Conservation (phyloP, 2,797 vertebrate genomes). For the Simalia tracyae region DNA sequence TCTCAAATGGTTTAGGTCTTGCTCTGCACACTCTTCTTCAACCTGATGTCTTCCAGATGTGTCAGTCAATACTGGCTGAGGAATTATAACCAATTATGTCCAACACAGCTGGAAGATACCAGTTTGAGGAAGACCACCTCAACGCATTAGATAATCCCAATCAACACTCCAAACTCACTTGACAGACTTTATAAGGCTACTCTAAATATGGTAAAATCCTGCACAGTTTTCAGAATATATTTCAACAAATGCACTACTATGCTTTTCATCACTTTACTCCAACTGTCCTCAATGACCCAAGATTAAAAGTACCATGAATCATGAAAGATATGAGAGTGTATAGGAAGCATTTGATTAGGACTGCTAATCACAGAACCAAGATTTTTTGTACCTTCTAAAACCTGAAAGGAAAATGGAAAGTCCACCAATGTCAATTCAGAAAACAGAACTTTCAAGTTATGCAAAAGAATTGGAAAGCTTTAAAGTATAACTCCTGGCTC, state of each 20-base stretch:
- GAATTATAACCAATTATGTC: neutral
- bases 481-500: neutral
- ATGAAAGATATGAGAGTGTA: neutral
- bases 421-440: neutral
- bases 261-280: neutral
- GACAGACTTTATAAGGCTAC: constrained; percentile 1
- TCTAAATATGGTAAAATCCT: constrained; percentile 1
- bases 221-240: neutral
- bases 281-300: neutral
- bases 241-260: constrained; percentile 3
- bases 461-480: neutral
- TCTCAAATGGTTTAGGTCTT: neutral
- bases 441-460: neutral
- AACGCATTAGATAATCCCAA: neutral
- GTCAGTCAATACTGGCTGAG: neutral
- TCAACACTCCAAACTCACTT: neutral
- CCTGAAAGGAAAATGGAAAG: neutral
- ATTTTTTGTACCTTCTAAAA: neutral
- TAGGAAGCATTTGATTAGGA: constrained; percentile 3
- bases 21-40: neutral
- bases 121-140: neutral
- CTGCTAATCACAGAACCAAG: neutral
- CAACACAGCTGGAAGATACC: neutral
- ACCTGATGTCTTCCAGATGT: neutral
- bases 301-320: neutral